Base-by-base conservation (phyloP, 2,113 vertebrate genomes). In the Loxodonta africana region DNA sequence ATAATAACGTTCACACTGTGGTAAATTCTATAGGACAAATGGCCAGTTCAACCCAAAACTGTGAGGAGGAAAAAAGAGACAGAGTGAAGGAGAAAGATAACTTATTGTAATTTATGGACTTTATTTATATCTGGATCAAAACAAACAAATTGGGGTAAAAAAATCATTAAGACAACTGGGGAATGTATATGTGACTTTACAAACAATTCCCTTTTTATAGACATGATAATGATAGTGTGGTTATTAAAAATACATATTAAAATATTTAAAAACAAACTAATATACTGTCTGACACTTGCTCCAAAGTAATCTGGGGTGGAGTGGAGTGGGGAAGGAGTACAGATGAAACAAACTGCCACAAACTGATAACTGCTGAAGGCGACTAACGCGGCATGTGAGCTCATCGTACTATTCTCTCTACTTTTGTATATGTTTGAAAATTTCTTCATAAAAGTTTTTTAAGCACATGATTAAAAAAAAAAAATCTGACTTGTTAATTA, bases 161-260 rank as follows among this genome's bases (percentile, higher is more conserved):
- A 46, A 46, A 46, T 25, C 8, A 46, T 53, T 33, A 44, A 25
- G 26, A 82, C 37, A 30, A 63, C 0, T 80, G n/a, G 28, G 21
- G 33, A 88, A 82, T 83, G 20, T 28, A 5, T 60, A 67, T 67
- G 83, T 84, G 28, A 85, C 28, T 21, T 26, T 14, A 62, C 23
- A 84, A 84, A 91, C 25, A 85, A 88, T 37, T 20, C 71, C 12
- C 48, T 77, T 92, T 93, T 57, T 25, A 84, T 25, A 71, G 93
- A 77, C 48, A 67, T 53, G 41, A 87, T 60, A 94, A 80, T 80
- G 46, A 65, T 41, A 81, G 2, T 53, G 6, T 71, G 12, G 28
- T 51, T 30, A 80, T 80, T 48, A 80, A 48, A 51, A 2, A 80
- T 48, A 48, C 26, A 51, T 80, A 30, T 18, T 80, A 7, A 30